Base-by-base conservation (phyloP, 2,888 invertebrate genomes). In the Drosophila cracens region DNA sequence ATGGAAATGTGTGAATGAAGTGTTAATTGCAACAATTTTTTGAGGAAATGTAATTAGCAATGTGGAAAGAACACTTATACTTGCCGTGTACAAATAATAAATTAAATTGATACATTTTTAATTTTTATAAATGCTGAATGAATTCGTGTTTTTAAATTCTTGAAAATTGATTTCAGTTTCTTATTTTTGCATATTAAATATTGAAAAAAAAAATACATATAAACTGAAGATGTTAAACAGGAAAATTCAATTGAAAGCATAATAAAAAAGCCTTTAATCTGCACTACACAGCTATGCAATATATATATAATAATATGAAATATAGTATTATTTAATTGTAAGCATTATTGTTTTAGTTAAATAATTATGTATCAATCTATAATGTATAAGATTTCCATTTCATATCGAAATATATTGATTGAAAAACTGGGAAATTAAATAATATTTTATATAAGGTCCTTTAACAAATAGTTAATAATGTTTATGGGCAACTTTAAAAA, bases 21-120 rank as follows among this genome's bases (percentile, higher is more conserved):
- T 36, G 27, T 54, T 36, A 11, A 27, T 68, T 53, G 33, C 38
- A 72, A 60, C 38, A 31, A 52, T 51, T 67, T 33, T 40, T 27
- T 16, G 25, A n/a, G 16, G 36, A 36, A 36, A 43, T 54, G 38
- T 21, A 49, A 49, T 11, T 16, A 53, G 16, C 38, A 31, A 51
- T 31, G 27, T 4, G 16, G 21, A 18, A n/a, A 38, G 25, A 46
- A 48, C 54, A 52, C 40, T 7, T n/a, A 2, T 10, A 46, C 8
- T 25, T 1, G 25, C 4, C 16, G 25, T 7, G 1, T 25, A 16
- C 4, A 25, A 25, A 46, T 16, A 25, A 8, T 46, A 7, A 25
- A 46, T 21, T 11, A 13, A 21, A 21, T 43, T 43, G 5, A 21
- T 2, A 16, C 13, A 7, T 21, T 2, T 46, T 21, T 0, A 7